A percentile compares a stretch with the other conserved stretches of the same genome.
phyloP scores from a whole-genome alignment of 53 echinoderm and acorn worm species.

The Temnopleurus reevesii region DNA sequence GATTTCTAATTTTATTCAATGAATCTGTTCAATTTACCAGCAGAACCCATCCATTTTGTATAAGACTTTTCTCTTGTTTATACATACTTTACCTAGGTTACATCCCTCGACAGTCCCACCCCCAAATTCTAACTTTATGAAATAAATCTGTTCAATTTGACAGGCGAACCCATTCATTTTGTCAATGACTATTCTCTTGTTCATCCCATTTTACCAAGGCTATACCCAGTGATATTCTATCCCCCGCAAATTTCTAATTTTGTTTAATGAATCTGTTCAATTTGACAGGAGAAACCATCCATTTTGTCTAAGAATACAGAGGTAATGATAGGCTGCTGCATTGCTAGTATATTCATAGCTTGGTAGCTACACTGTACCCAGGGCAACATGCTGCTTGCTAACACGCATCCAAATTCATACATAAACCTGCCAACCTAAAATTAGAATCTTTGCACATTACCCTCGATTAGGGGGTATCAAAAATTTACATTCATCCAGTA shows the following conservation, averaged over 20 bases:
- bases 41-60: constrained; percentile 34
- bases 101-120: too few species aligned
- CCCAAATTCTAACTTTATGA: too few species aligned
- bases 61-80: too few species aligned
- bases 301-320: constrained; percentile 9
- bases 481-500: too few species aligned
- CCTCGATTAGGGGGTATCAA: too few species aligned
- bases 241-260: constrained; percentile 8
- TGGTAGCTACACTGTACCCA: background rate
- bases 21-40: constrained; percentile 41
- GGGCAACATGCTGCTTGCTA: constrained; percentile 10
- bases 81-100: too few species aligned
- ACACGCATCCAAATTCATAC: background rate
- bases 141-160: too few species aligned
- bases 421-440: background rate
- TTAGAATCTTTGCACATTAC: too few species aligned
- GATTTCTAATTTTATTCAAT: too few species aligned
- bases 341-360: background rate
- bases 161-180: too few species aligned
- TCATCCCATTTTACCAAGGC: background rate
- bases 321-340: constrained; percentile 14
- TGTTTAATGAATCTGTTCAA: constrained; percentile 33
- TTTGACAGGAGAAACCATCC: constrained; percentile 41
- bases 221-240: background rate
- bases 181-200: too few species aligned